Percentiles rank a stretch among this genome's conserved stretches.
phyloP scores from a whole-genome alignment of 2,797 vertebrate genomes.

The Schizopygopsis pylzovi region DNA sequence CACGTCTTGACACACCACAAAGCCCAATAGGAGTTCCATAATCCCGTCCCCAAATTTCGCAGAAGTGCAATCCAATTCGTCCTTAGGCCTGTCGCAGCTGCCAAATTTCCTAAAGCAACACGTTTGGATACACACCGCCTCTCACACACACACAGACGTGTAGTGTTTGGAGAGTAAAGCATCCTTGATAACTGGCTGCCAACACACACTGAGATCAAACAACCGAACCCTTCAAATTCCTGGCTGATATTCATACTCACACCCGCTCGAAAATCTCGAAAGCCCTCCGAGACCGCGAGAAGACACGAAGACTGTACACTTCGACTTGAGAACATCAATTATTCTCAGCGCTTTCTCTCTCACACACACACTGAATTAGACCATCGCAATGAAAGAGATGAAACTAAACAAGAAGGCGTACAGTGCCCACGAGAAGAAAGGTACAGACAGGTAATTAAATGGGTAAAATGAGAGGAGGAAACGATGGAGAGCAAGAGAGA shows the following conservation, averaged over 20 bases:
- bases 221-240: slow-evolving; percentile 40
- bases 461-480: slow-evolving; percentile 31
- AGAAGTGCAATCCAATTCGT: slow-evolving; percentile 48
- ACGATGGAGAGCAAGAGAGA: slow-evolving; percentile 9
- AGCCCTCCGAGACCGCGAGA: slow-evolving; percentile 12
- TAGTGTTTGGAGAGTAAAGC: slow-evolving; percentile 23
- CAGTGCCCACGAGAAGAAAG: slow-evolving; percentile 21
- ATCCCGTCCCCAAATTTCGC: slow-evolving; percentile 63
- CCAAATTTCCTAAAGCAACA: slow-evolving; percentile 27
- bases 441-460: slow-evolving; percentile 52
- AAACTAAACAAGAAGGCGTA: slow-evolving; percentile 3
- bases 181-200: slow-evolving; percentile 38
- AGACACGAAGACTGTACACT: not conserved
- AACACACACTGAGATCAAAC: slow-evolving; percentile 49
- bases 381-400: slow-evolving; percentile 13
- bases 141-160: not conserved
- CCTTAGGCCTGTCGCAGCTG: slow-evolving; percentile 18
- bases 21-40: slow-evolving; percentile 52
- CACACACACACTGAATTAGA: not conserved
- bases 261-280: slow-evolving; percentile 30
- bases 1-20: slow-evolving; percentile 31
- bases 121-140: slow-evolving; percentile 29
- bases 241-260: slow-evolving; percentile 43
- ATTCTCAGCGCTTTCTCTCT: not conserved
- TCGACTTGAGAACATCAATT: slow-evolving; percentile 23